Evolutionary conservation across 2,113 vertebrate genomes (phyloP), one percentile per base, ranked within the genome.

Genomic region (Cariama cristata): DNA sequence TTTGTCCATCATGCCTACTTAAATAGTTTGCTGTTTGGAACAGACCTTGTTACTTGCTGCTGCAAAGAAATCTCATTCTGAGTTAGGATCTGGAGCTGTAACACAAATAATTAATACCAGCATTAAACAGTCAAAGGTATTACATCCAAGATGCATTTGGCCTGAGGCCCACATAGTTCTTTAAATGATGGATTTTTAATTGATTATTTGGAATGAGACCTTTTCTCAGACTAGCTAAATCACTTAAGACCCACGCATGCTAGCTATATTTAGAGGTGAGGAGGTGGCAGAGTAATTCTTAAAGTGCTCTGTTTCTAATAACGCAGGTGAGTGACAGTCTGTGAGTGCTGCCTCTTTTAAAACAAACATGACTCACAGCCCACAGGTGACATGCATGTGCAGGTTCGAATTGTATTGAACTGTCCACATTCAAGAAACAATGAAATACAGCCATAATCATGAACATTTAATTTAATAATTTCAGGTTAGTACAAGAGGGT

Each of bases 261-360:
- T 91, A 79, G 89, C 97, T 98, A 98, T 98, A 98, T 98, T 98
- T 98, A 98, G 98, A 97, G 97, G 60, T 7, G 83, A 98, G 95
- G 96, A 95, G 95, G 97, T 97, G 96, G 96, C 79, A 98, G 95
- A 97, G 77, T 97, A 97, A 97, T 97, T 98, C 95, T 97, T 97
- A 95, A 97, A 97, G 96, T 94, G 90, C 88, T 97, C 93, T 88
- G 95, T 97, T 98, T 97, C 97, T 98, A 96, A 98, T 95, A 98
- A 96, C 95, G 91, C 85, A 85, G 86, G 93, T 98, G 97, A 98
- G 90, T 98, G 98, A 98, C 98, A 98, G 88, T 67, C 88, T 92
- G 91, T 88, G 97, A 98, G 96, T 79, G 95, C 90, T 95, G 85
- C 93, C 97, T 97, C 97, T 97, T 97, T 97, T 97, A 93, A 97